phyloP scores from a whole-genome alignment of 2,113 vertebrate genomes.

The Arothron firmamentum region DNA sequence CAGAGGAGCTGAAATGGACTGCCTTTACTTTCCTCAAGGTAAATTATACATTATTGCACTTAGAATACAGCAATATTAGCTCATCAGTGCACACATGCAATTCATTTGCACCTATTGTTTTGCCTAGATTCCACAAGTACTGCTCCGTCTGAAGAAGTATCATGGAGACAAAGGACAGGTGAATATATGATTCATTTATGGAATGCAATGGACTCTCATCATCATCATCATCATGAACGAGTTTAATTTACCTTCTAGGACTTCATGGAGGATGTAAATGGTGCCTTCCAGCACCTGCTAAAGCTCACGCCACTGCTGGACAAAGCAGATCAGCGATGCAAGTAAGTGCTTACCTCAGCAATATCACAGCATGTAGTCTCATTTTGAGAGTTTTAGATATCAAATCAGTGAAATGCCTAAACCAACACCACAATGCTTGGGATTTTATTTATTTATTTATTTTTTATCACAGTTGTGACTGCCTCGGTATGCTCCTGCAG shows the following conservation, averaged over 20 bases:
- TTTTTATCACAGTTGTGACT: conserved; percentile 91
- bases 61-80: too few species aligned
- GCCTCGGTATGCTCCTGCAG: conserved; percentile 86
- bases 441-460: conserved; percentile 9
- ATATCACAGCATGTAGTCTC: not conserved
- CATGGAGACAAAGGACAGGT: conserved; percentile 87
- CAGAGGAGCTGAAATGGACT: conserved; percentile 97
- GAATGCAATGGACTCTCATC: not conserved
- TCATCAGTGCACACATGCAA: not conserved
- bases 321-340: conserved; percentile 97
- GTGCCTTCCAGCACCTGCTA: conserved; percentile 90
- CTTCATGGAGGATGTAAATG: conserved; percentile 91
- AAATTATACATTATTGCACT: not conserved
- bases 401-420: not conserved
- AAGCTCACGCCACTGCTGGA: conserved; percentile 93
- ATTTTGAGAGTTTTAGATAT: not conserved
- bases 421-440: fast-evolving
- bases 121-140: conserved; percentile 89
- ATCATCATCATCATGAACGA: too few species aligned
- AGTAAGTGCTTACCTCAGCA: conserved; percentile 73
- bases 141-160: conserved; percentile 93
- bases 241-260: conserved; percentile 73
- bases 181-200: not conserved
- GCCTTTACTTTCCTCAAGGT: conserved; percentile 98
- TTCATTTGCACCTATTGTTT: not conserved